Evolutionary conservation across 2,797 vertebrate genomes (phyloP).

Genomic region (Onychomys arenicola): DNA sequence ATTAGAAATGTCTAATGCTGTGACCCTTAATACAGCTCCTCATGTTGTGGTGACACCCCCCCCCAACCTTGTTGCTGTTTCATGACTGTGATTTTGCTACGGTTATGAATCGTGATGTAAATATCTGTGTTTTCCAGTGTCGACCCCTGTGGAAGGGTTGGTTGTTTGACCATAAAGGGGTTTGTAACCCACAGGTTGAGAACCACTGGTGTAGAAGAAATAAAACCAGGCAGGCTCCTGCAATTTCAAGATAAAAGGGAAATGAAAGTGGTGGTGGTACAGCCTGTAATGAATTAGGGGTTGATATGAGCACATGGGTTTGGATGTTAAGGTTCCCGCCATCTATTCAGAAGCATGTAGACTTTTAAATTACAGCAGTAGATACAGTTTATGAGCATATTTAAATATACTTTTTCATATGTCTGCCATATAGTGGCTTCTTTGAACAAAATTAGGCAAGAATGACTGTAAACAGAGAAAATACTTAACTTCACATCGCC

Average conservation of each 20-base stretch:
- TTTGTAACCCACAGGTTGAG: not conserved
- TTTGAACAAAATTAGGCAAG: constrained; percentile 60
- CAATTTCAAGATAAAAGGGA: constrained; percentile 9
- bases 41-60: too few relatives aligned
- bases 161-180: too few relatives aligned
- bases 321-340: not conserved
- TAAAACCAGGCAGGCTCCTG: not conserved
- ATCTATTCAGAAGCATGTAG: constrained; percentile 49
- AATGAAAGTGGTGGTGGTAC: not conserved
- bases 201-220: constrained; percentile 1
- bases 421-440: constrained; percentile 55
- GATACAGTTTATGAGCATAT: constrained; percentile 22
- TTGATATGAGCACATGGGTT: not conserved
- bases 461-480: constrained; percentile 54
- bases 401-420: constrained; percentile 59
- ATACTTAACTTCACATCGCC: constrained; percentile 16
- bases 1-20: not conserved
- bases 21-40: not conserved
- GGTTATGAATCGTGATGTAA: not conserved
- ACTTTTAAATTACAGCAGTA: constrained; percentile 44
- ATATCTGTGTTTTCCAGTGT: too few relatives aligned
- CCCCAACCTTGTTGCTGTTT: too few relatives aligned
- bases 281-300: not conserved
- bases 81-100: not conserved
- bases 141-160: not conserved